Conservation (phyloP, 2,888 invertebrate genomes). For the Eledona agricola region DNA sequence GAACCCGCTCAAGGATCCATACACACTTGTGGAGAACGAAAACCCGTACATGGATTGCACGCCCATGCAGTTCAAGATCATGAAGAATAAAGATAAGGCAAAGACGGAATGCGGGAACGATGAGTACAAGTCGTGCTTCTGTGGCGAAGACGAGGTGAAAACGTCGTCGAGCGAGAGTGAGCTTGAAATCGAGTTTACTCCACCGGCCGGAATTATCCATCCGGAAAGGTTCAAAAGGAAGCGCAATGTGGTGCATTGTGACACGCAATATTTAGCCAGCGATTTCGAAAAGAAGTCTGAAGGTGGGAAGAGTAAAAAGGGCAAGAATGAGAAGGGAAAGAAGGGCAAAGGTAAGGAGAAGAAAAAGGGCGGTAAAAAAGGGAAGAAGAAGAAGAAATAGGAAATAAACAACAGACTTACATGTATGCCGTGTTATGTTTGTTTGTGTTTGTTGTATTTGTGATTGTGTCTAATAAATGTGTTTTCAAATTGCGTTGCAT, state of each 20-base stretch:
- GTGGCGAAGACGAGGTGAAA: conserved; percentile 41
- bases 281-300: conserved; percentile 29
- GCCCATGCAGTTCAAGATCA: conserved; percentile 74
- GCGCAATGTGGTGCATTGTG: conserved; percentile 64
- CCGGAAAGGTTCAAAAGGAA: conserved; percentile 64
- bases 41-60: conserved; percentile 75
- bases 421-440: no score
- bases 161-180: conserved; percentile 66
- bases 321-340: conserved; percentile 32
- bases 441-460: conserved; percentile 8
- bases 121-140: conserved; percentile 54
- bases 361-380: conserved; percentile 39
- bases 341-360: conserved; percentile 32
- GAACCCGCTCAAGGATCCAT: conserved; percentile 72
- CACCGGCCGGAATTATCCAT: conserved; percentile 74
- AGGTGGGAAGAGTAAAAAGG: conserved; percentile 31
- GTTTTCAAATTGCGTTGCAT: no score
- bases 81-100: conserved; percentile 67
- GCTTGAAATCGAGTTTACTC: conserved; percentile 76
- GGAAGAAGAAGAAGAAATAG: conserved; percentile 31
- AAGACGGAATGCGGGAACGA: conserved; percentile 66
- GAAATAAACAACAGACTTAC: conserved; percentile 19
- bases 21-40: conserved; percentile 67
- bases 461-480: conserved; percentile 5
- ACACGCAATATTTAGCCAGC: conserved; percentile 26